These are phyloP conservation scores for Drosophila triauraria DNA, from an alignment of 1,140 invertebrate genomes.

Conservation along the genomic window DNA sequence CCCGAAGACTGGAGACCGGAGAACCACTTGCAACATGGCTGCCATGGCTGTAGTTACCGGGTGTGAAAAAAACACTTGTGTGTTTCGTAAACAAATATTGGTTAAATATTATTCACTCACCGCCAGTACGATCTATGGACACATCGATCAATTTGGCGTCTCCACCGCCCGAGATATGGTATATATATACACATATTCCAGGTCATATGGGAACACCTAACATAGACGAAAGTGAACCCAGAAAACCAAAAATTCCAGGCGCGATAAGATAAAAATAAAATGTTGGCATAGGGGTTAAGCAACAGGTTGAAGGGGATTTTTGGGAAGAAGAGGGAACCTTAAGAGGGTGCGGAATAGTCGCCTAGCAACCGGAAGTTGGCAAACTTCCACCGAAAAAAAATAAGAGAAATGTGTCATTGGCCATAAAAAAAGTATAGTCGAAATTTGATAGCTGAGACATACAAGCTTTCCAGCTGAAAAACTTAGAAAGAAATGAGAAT, in stretches of 20 bases:
- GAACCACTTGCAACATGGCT: constrained; percentile 36
- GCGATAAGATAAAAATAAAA: constrained; percentile 72
- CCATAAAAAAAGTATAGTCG: neutral
- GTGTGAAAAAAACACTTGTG: constrained; percentile 80
- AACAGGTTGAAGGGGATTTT: constrained; percentile 18
- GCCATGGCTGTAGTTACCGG: constrained; percentile 14
- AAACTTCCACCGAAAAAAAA: constrained; percentile 4
- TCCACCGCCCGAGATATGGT: constrained; percentile 8
- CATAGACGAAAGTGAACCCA: constrained; percentile 26
- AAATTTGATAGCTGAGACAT: constrained; percentile 3
- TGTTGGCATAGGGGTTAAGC: constrained; percentile 27
- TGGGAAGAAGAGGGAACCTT: neutral
- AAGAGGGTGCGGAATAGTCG: constrained; percentile 5
- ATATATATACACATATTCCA: constrained; percentile 7
- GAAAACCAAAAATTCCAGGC: constrained; percentile 34
- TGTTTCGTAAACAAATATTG: constrained; percentile 77
- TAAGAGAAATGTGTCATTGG: constrained; percentile 5
- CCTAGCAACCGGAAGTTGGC: constrained; percentile 51
- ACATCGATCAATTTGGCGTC: constrained; percentile 49
- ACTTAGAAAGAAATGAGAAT: neutral
- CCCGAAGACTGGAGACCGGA: constrained; percentile 7
- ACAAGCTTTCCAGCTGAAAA: too few species aligned
- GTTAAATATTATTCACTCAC: constrained; percentile 70
- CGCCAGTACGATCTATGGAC: neutral
- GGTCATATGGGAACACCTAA: constrained; percentile 17